Conservation (phyloP, 2,113 vertebrate species). For the Puffinus mauretanicus region DNA sequence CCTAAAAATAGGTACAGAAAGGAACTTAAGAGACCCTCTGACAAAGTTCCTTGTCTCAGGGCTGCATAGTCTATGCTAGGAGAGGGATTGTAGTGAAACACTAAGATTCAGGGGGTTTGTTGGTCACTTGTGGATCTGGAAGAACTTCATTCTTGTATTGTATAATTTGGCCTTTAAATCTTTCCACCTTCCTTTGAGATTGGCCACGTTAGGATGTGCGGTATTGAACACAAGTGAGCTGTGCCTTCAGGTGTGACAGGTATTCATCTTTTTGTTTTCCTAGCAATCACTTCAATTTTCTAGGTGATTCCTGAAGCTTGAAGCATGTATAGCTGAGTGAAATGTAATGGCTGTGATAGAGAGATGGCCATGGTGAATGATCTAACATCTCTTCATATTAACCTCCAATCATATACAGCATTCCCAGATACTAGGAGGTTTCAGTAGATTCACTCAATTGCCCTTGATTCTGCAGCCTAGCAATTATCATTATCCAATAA, state of each 20-base stretch:
- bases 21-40: background rate
- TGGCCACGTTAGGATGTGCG: background rate
- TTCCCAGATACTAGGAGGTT: background rate
- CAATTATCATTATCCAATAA: background rate
- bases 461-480: background rate
- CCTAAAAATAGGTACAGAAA: background rate
- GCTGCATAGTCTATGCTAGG: background rate
- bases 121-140: background rate
- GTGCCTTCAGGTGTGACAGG: background rate
- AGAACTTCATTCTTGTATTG: background rate
- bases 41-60: background rate
- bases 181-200: background rate
- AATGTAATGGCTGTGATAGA: background rate
- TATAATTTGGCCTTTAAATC: background rate
- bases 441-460: background rate
- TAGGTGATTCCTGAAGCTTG: background rate
- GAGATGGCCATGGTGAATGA: background rate
- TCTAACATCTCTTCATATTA: background rate
- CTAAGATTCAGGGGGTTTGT: background rate
- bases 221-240: background rate
- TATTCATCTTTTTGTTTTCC: background rate
- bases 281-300: background rate
- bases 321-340: background rate
- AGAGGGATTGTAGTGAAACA: background rate
- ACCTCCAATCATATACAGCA: background rate